phyloP scores from a whole-genome alignment of 2,888 invertebrate genomes.

The Altica lythri region DNA sequence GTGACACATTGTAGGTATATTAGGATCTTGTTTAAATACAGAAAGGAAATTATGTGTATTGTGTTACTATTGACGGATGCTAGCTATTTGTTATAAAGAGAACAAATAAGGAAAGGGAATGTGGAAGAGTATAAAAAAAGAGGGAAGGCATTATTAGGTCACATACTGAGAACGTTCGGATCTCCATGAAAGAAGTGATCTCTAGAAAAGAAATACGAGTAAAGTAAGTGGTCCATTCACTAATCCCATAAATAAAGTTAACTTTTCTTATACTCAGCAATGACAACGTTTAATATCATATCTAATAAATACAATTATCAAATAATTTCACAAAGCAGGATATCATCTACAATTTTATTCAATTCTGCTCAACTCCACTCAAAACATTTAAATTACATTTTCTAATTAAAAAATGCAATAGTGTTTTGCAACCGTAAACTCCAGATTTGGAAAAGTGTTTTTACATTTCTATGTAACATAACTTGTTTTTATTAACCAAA shows the following conservation, averaged over 20 bases:
- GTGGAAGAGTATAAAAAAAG: constrained; percentile 12
- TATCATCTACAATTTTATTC: too few species aligned
- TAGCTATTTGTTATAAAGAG: constrained; percentile 11
- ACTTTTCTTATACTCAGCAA: neutral
- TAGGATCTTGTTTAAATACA: constrained; percentile 5
- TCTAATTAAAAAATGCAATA: too few species aligned
- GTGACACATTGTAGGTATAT: too few species aligned
- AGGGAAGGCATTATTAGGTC: constrained; percentile 11
- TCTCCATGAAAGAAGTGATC: constrained; percentile 14
- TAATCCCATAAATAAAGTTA: constrained; percentile 11
- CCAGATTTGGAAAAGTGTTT: too few species aligned
- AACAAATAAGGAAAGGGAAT: constrained; percentile 6
- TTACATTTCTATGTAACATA: too few species aligned
- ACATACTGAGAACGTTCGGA: constrained; percentile 14
- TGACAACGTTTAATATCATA: too few species aligned
- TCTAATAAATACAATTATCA: too few species aligned
- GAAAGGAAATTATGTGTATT: constrained; percentile 6
- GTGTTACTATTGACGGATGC: constrained; percentile 2
- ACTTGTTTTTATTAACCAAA: too few species aligned
- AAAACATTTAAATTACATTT: too few species aligned
- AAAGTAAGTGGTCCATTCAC: constrained; percentile 6
- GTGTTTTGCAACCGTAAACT: too few species aligned
- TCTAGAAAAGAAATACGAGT: constrained; percentile 9
- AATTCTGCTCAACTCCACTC: too few species aligned
- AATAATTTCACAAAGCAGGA: too few species aligned